Percentiles rank a stretch among this genome's conserved stretches.
These are phyloP conservation scores for Watsonalla cultraria DNA, from an alignment of 2,888 invertebrate genomes.

Conservation along the genomic window DNA sequence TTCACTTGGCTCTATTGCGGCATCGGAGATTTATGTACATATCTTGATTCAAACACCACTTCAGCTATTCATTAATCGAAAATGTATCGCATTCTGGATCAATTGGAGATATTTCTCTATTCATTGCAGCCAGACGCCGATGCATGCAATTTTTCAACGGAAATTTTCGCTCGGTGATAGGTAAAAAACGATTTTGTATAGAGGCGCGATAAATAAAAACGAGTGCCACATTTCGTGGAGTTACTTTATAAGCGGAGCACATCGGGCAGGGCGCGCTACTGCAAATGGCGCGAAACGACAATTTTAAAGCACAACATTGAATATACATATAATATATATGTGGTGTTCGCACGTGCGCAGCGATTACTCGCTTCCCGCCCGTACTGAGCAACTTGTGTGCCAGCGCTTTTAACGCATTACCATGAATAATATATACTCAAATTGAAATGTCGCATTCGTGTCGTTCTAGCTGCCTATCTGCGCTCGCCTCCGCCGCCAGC, in stretches of 20 bases:
- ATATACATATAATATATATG: constrained; percentile 58
- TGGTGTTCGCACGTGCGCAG: constrained; percentile 63
- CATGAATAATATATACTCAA: constrained; percentile 77
- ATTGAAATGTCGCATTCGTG: constrained; percentile 77
- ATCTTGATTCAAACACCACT: constrained; percentile 39
- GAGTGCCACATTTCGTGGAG: constrained; percentile 51
- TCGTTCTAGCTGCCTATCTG: constrained; percentile 68
- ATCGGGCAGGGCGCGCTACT: constrained; percentile 53
- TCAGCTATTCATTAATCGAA: constrained; percentile 35
- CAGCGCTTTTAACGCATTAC: constrained; percentile 77
- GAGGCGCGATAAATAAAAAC: constrained; percentile 54
- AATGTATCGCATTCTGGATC: constrained; percentile 25
- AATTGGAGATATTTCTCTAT: constrained; percentile 18
- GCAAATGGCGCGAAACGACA: constrained; percentile 74
- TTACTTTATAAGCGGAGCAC: constrained; percentile 70
- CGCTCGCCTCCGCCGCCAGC: constrained; percentile 38
- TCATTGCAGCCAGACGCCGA: constrained; percentile 1
- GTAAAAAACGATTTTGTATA: constrained; percentile 45
- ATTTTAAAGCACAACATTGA: constrained; percentile 75
- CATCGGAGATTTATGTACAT: constrained; percentile 44
- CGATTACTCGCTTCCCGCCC: constrained; percentile 64
- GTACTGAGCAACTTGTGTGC: constrained; percentile 60
- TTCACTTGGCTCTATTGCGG: constrained; percentile 34
- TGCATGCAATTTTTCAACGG: constrained; percentile 16
- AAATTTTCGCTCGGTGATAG: constrained; percentile 38